Evolutionary conservation across 53 echinoderm and acorn worm genomes (phyloP).

Genomic region (Pentamera pediparva): DNA sequence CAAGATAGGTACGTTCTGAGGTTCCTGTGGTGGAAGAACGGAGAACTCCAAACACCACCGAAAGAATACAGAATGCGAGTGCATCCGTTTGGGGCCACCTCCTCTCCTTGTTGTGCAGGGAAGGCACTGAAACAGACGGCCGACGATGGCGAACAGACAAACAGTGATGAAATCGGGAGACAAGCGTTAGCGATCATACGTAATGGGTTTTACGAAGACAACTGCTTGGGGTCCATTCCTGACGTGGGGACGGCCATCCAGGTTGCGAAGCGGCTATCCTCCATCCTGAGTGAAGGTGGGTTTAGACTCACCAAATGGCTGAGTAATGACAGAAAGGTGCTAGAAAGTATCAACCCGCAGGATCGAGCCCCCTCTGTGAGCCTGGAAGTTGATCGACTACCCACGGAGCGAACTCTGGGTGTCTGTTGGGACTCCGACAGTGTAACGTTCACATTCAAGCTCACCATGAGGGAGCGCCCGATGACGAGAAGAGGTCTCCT

Average conservation of each 20-base stretch:
- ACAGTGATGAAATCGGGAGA: no score
- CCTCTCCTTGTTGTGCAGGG: no score
- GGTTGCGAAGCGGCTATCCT: background rate
- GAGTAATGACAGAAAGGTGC: background rate
- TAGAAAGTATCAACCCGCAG: background rate
- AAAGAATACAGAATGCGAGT: background rate
- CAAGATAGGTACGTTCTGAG: no score
- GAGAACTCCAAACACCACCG: no score
- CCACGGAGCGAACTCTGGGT: no score
- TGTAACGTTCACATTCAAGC: no score
- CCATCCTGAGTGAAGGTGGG: background rate
- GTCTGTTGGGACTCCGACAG: no score
- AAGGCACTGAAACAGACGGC: no score
- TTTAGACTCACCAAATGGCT: background rate
- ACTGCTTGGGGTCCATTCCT: background rate
- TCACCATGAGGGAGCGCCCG: no score
- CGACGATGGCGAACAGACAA: no score
- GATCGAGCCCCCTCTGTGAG: background rate
- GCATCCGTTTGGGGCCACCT: background rate
- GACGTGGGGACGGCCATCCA: constrained; percentile 2
- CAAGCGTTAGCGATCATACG: constrained; percentile 1
- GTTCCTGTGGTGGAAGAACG: no score
- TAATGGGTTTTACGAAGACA: constrained; percentile 13
- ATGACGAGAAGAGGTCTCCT: no score
- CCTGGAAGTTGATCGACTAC: background rate